Evolutionary conservation across 2,113 vertebrate species (phyloP).

Genomic region (Rhadina sibilatrix): DNA sequence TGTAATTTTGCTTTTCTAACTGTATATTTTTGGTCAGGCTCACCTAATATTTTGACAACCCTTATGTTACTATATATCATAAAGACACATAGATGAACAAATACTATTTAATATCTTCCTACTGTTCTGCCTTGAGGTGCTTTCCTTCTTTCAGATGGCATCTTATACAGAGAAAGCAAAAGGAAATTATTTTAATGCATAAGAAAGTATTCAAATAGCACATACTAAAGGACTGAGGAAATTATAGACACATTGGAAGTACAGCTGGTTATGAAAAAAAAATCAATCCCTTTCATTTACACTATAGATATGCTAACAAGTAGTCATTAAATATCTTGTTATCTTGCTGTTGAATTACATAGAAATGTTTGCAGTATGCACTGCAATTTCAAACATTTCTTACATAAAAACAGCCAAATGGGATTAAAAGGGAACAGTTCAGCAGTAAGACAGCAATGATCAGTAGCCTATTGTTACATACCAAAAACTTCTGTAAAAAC

Average conservation of each 20-base stretch:
- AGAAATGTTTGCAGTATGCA: not conserved
- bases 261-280: not conserved
- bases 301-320: not conserved
- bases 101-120: not conserved
- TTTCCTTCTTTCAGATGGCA: not conserved
- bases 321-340: not conserved
- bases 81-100: not conserved
- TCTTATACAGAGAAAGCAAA: not conserved
- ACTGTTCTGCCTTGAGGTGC: not conserved
- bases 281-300: not conserved
- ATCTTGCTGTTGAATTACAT: not conserved
- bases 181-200: not conserved
- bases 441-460: not conserved
- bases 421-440: not conserved
- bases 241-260: not conserved
- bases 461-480: not conserved
- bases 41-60: not conserved
- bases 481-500: not conserved
- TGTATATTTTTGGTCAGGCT: not conserved
- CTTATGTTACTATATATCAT: not conserved
- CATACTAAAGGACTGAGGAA: not conserved
- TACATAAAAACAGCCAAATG: not conserved
- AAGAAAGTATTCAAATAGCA: not conserved
- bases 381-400: not conserved
- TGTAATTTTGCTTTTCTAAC: not conserved